Evolutionary conservation across 1,140 invertebrate species (phyloP), one percentile per base, ranked within the genome.

Genomic region (Dysdera silvatica): DNA sequence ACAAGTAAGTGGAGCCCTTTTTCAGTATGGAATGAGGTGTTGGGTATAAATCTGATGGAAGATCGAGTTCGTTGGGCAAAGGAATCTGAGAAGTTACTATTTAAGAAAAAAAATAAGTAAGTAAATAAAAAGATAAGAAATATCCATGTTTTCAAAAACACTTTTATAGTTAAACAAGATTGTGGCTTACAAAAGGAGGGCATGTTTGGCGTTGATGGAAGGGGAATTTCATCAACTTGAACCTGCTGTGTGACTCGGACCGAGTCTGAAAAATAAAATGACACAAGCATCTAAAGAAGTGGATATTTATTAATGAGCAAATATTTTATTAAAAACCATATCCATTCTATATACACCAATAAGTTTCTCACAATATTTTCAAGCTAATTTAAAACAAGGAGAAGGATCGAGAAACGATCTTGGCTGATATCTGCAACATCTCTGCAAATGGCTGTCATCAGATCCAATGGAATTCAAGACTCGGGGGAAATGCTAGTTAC

Each of bases 151-250:
- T 45, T 43, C 5, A 18, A n/a, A n/a, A n/a, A n/a, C n/a, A n/a
- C n/a, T n/a, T n/a, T n/a, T n/a, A n/a, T n/a, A n/a, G n/a, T n/a
- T n/a, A n/a, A n/a, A n/a, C n/a, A n/a, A n/a, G n/a, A n/a, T n/a
- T n/a, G n/a, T n/a, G n/a, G 52, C 54, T 53, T 64, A 69, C 67
- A 51, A 37, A 61, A 60, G 6, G 35, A 14, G 23, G 73, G 69
- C 29, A 72, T 66, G 12, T 48, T 65, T 75, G 77, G 66, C 71
- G 77, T 65, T 45, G 86, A 81, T 31, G 93, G 93, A 60, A 98
- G 77, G 8, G 93, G 93, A 78, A 98, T 98, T 75, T 98, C 92
- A 79, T 97, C 92, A n/a, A 98, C 83, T 78, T 89, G 87, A 2
- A 97, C 93, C 73, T 91, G 88, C 74, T 98, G 92, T 8, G 95